Conservation (phyloP, 2,888 invertebrate species). For the Acrobasis repandana region DNA sequence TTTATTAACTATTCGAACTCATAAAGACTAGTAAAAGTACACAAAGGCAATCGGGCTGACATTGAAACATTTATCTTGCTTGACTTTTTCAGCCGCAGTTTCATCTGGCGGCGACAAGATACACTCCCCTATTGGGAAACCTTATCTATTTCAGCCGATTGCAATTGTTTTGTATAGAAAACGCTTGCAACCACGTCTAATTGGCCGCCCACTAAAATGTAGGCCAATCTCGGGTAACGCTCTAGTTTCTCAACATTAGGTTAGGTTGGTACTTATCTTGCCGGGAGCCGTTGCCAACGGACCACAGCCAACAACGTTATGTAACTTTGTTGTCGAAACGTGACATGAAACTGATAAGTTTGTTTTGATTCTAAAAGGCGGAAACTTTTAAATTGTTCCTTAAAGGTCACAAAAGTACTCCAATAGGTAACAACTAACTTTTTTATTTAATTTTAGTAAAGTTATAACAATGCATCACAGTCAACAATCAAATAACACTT, state of each 20-base stretch:
- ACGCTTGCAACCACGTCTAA: constrained; percentile 73
- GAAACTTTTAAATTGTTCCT: neutral
- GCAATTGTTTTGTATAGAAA: constrained; percentile 69
- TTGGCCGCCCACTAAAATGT: constrained; percentile 68
- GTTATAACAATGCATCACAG: constrained; percentile 61
- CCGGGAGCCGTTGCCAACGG: constrained; percentile 72
- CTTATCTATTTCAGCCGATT: constrained; percentile 63
- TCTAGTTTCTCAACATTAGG: constrained; percentile 77
- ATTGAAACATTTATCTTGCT: constrained; percentile 20
- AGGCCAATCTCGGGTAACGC: constrained; percentile 73
- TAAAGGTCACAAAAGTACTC: constrained; percentile 23
- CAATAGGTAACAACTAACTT: constrained; percentile 30
- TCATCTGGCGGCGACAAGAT: constrained; percentile 25
- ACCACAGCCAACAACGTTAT: constrained; percentile 71
- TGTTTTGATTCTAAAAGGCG: constrained; percentile 44
- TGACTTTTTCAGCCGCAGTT: constrained; percentile 20
- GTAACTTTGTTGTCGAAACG: constrained; percentile 79
- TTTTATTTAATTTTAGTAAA: constrained; percentile 54
- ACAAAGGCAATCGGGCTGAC: constrained; percentile 16
- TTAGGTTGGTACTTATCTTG: constrained; percentile 60
- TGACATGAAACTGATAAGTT: constrained; percentile 69
- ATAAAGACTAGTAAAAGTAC: constrained; percentile 13
- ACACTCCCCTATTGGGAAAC: constrained; percentile 53
- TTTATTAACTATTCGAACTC: neutral
- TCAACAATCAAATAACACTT: constrained; percentile 59